phyloP scores from a whole-genome alignment of 2,888 invertebrate species.

The Icerya purchasi region DNA sequence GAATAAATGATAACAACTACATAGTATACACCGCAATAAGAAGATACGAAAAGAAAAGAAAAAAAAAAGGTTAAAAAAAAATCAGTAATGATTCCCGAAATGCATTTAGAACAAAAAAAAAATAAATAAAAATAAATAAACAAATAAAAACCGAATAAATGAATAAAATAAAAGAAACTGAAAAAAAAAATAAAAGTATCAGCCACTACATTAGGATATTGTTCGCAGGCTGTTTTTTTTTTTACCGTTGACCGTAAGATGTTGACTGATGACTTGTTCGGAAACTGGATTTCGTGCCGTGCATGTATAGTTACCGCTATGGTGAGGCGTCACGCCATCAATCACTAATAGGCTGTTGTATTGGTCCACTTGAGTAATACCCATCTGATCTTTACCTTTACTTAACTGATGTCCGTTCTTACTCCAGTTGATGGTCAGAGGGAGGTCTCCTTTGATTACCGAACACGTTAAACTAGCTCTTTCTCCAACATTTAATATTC shows the following conservation, averaged over 20 bases:
- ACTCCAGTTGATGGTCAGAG: conserved; percentile 51
- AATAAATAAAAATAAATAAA: conserved; percentile 14
- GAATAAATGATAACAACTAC: conserved; percentile 13
- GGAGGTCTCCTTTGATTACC: conserved; percentile 52
- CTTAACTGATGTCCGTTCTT: conserved; percentile 43
- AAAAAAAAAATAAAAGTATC: conserved; percentile 13
- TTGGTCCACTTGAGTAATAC: conserved; percentile 49
- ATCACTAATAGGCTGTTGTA: conserved; percentile 57
- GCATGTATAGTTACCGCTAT: conserved; percentile 58
- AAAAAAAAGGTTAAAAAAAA: too few species aligned
- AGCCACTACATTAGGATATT: conserved; percentile 1
- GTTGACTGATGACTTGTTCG: conserved; percentile 48
- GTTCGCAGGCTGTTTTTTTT: too few species aligned
- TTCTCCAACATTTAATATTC: conserved; percentile 47
- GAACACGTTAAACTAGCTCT: conserved; percentile 51
- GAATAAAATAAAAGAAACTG: conserved; percentile 13
- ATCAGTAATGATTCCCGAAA: too few species aligned
- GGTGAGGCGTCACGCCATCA: conserved; percentile 49
- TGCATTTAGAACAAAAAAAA: conserved; percentile 1
- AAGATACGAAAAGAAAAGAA: neutral
- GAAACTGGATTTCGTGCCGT: conserved; percentile 49
- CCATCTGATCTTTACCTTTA: conserved; percentile 31
- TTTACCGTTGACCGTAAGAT: conserved; percentile 59
- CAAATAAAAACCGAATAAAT: conserved; percentile 13
- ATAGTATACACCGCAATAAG: conserved; percentile 1